Evolutionary conservation across 2,888 invertebrate genomes (phyloP).

Genomic region (Andrena flavipes): DNA sequence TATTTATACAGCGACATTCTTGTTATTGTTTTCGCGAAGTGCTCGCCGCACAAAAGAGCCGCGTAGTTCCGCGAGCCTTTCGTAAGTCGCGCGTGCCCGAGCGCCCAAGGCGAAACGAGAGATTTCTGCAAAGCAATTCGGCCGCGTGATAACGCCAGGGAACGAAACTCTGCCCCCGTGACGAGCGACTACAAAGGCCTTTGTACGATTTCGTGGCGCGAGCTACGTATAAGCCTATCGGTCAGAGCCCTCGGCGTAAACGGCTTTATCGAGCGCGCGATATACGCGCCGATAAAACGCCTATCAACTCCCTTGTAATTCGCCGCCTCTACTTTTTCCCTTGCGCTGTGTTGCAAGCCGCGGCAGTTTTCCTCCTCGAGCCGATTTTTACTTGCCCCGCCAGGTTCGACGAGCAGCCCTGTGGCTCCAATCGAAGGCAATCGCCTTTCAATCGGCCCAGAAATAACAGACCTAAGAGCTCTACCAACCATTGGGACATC

Average conservation of each 20-base stretch:
- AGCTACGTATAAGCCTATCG: constrained; percentile 72
- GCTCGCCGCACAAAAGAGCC: background rate
- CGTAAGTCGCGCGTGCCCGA: background rate
- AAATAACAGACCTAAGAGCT: too few relatives aligned
- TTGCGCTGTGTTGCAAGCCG: background rate
- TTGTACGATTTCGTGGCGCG: constrained; percentile 56
- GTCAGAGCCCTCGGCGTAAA: constrained; percentile 74
- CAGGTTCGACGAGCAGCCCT: too few relatives aligned
- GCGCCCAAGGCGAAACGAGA: background rate
- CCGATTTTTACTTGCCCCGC: background rate
- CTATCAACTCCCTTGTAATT: constrained; percentile 65
- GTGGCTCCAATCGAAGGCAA: background rate
- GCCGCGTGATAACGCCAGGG: constrained; percentile 41
- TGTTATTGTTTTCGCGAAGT: background rate
- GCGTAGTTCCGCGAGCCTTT: background rate
- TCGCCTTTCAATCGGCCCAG: background rate
- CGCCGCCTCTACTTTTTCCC: constrained; percentile 46
- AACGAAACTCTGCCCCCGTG: constrained; percentile 25
- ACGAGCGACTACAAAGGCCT: constrained; percentile 57
- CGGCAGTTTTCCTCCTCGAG: background rate
- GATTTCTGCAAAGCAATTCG: constrained; percentile 28
- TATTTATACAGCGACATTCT: background rate
- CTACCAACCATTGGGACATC: too few relatives aligned
- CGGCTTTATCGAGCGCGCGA: constrained; percentile 72
- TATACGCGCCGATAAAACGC: constrained; percentile 71